A percentile compares a stretch with the other conserved stretches of the same genome.
These are phyloP conservation scores for Chesias legatella DNA, from an alignment of 2,888 invertebrate genomes.

Conservation along the genomic window DNA sequence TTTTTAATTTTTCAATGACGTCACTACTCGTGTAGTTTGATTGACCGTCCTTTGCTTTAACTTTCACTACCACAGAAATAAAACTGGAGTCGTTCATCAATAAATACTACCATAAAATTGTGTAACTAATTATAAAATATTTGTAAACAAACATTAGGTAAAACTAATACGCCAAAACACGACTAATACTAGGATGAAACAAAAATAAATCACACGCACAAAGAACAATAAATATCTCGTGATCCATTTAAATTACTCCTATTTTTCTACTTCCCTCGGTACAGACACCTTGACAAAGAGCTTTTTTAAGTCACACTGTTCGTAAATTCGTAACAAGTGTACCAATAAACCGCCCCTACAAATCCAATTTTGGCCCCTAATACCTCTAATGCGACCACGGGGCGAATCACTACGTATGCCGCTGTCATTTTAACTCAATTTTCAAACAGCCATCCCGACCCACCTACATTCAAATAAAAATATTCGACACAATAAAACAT, in stretches of 20 bases:
- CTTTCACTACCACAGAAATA: too few species aligned
- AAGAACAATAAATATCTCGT: conserved; percentile 25
- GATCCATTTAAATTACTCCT: conserved; percentile 30
- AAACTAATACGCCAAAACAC: too few species aligned
- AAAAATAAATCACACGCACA: conserved; percentile 9
- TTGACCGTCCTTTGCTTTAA: too few species aligned
- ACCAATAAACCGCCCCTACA: conserved; percentile 75
- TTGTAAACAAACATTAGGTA: too few species aligned
- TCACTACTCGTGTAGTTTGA: too few species aligned
- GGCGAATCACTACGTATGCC: conserved; percentile 78
- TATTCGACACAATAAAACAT: conserved; percentile 71
- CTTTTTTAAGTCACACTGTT: conserved; percentile 57
- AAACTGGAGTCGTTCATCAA: too few species aligned
- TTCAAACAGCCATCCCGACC: conserved; percentile 49
- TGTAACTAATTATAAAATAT: too few species aligned
- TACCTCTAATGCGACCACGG: conserved; percentile 75
- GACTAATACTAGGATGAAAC: background rate
- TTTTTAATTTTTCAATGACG: too few species aligned
- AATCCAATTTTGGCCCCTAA: conserved; percentile 79
- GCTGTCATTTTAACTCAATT: conserved; percentile 81
- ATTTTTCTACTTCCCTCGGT: conserved; percentile 27
- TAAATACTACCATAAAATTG: too few species aligned
- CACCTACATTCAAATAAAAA: conserved; percentile 63
- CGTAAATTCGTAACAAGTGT: conserved; percentile 75
- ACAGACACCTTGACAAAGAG: conserved; percentile 44